Conservation (phyloP, 1,140 invertebrate genomes). For the Zeugodacus cucurbitae region DNA sequence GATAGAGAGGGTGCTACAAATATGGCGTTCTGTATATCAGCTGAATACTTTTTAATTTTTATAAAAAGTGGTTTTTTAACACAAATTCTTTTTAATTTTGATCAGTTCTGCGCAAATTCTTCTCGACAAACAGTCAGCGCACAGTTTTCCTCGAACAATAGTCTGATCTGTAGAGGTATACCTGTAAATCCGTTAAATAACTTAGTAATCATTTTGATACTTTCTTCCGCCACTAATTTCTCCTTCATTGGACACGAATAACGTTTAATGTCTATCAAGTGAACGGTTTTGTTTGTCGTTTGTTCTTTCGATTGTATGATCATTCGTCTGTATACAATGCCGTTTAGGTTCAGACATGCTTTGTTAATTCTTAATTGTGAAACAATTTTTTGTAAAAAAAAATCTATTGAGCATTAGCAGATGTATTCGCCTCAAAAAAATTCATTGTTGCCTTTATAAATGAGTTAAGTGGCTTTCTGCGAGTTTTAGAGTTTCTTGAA, state of each 20-base stretch:
- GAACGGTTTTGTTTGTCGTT: background rate
- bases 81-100: background rate
- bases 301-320: background rate
- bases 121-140: background rate
- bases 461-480: background rate
- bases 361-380: background rate
- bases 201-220: background rate
- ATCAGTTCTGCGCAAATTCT: background rate
- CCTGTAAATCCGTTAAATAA: background rate
- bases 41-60: no score
- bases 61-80: no score
- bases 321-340: background rate
- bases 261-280: background rate
- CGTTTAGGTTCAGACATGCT: background rate
- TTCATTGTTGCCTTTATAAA: background rate
- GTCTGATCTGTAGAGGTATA: background rate
- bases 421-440: background rate
- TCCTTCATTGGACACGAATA: background rate
- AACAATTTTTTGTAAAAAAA: background rate
- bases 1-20: no score
- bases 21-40: no score
- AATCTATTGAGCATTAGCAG: background rate
- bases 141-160: background rate
- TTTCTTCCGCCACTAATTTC: slow-evolving; percentile 7
- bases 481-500: background rate